Conservation (phyloP, 1,140 invertebrate species). For the Drosophila prosaltans region DNA sequence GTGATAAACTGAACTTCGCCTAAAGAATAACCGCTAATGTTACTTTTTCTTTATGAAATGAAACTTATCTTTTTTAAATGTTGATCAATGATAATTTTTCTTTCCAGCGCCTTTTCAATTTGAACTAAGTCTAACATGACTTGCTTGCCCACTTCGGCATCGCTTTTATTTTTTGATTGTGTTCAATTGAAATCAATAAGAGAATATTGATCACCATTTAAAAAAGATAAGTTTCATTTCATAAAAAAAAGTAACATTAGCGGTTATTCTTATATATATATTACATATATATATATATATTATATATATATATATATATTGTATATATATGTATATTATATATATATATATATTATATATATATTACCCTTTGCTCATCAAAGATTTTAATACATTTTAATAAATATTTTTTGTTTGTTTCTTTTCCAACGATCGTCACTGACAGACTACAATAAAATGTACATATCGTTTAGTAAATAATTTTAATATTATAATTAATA, state of each 20-base stretch:
- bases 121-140: not conserved
- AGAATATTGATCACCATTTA: not conserved
- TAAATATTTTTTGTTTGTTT: slow-evolving; percentile 59
- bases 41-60: no score
- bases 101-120: slow-evolving; percentile 43
- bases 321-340: no score
- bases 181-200: slow-evolving; percentile 1
- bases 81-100: slow-evolving; percentile 65
- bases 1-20: no score
- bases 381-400: slow-evolving; percentile 75
- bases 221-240: no score
- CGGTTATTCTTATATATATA: no score
- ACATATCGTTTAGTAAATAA: slow-evolving; percentile 72
- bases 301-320: slow-evolving; percentile 72
- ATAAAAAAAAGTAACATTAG: no score
- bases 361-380: slow-evolving; percentile 75
- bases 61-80: slow-evolving; percentile 29
- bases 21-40: no score
- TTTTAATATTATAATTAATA: slow-evolving; percentile 67
- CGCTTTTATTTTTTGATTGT: slow-evolving; percentile 19
- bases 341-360: slow-evolving; percentile 35
- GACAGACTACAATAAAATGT: slow-evolving; percentile 67
- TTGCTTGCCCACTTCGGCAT: slow-evolving; percentile 6
- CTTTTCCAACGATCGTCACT: slow-evolving; percentile 62
- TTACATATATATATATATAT: no score